phyloP scores from a whole-genome alignment of 1,140 invertebrate genomes.

The Calosoma granatense region DNA sequence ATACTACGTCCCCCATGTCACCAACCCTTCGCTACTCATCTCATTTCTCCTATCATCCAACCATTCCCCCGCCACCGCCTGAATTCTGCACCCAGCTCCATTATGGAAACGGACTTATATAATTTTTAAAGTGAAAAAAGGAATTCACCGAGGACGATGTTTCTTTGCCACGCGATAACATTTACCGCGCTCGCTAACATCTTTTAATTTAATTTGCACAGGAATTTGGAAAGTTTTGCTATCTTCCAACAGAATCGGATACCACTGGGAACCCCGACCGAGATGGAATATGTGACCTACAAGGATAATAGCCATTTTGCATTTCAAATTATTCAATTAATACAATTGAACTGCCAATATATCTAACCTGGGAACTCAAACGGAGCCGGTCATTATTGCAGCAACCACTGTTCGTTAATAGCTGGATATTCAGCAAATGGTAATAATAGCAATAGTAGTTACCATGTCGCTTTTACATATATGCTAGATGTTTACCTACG shows the following conservation, averaged over 20 bases:
- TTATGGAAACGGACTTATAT: not conserved
- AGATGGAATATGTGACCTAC: constrained; percentile 8
- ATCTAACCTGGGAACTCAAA: not conserved
- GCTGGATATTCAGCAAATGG: not conserved
- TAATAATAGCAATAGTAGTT: not conserved
- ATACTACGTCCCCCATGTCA: not conserved
- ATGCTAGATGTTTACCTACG: not conserved
- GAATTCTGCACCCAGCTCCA: not conserved
- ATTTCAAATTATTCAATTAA: constrained; percentile 9
- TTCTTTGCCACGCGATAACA: not conserved
- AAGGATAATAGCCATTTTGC: constrained; percentile 6
- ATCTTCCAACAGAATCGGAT: not conserved
- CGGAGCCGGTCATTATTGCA: not conserved
- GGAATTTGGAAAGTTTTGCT: not conserved
- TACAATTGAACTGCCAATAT: constrained; percentile 4
- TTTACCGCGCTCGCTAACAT: not conserved
- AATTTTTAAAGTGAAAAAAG: not conserved
- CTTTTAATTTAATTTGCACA: constrained; percentile 3
- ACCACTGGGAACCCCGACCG: not conserved
- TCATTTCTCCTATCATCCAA: not conserved
- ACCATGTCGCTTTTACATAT: not conserved
- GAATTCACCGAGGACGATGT: not conserved
- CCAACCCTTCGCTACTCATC: not conserved
- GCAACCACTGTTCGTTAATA: not conserved
- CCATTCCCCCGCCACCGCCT: not conserved